phyloP scores from a whole-genome alignment of 2,888 invertebrate species.

The Listrodromus nycthemerus region DNA sequence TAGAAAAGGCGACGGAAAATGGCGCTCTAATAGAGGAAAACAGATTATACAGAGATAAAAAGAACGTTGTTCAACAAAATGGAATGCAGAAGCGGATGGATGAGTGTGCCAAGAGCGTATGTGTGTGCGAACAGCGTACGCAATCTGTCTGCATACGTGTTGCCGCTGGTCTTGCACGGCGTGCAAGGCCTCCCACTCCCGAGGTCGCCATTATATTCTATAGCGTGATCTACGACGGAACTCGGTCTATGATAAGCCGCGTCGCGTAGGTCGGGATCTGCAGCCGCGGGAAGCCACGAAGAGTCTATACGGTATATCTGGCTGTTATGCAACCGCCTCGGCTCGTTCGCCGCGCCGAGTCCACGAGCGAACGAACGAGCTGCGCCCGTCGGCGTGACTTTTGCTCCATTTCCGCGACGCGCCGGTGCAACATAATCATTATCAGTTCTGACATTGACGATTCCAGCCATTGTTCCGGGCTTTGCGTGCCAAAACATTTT shows the following conservation, averaged over 20 bases:
- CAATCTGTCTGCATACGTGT: not conserved
- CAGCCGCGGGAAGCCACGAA: slow-evolving; percentile 56
- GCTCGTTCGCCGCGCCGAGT: not conserved
- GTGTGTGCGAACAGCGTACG: not conserved
- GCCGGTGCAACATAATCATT: slow-evolving; percentile 40
- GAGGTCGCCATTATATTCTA: not conserved
- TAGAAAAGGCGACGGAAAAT: no score
- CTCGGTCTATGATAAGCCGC: slow-evolving; percentile 59
- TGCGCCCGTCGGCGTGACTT: slow-evolving; percentile 42
- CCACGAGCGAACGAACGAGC: slow-evolving; percentile 26
- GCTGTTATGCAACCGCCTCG: slow-evolving; percentile 52
- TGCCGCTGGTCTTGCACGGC: slow-evolving; percentile 18
- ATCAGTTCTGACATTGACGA: slow-evolving; percentile 34
- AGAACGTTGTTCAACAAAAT: not conserved
- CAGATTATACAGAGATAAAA: not conserved
- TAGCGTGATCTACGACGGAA: slow-evolving; percentile 41
- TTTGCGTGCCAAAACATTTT: slow-evolving; percentile 8
- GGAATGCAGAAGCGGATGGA: not conserved
- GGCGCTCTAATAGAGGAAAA: no score
- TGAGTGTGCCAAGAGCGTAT: slow-evolving; percentile 5
- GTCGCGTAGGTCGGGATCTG: slow-evolving; percentile 65
- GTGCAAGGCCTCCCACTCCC: slow-evolving; percentile 7
- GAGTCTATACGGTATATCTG: slow-evolving; percentile 2
- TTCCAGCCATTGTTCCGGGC: slow-evolving; percentile 5
- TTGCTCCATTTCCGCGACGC: slow-evolving; percentile 51